These are phyloP conservation scores for Sialis lutaria DNA, from an alignment of 2,888 invertebrate genomes.

Conservation along the genomic window DNA sequence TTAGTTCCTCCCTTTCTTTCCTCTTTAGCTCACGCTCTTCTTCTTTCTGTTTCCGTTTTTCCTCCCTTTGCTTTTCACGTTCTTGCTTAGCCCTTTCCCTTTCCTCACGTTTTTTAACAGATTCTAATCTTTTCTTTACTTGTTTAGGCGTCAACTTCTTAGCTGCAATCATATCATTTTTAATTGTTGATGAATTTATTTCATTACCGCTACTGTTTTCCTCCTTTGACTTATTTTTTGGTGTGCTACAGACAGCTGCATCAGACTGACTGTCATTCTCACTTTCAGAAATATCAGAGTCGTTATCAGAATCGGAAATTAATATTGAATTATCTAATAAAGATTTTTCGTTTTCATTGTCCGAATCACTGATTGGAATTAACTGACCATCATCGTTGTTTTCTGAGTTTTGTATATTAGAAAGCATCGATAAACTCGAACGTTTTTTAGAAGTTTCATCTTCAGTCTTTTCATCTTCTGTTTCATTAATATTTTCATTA, in stretches of 20 bases:
- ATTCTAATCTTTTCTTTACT: constrained; percentile 26
- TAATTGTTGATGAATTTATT: not conserved
- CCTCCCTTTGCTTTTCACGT: constrained; percentile 32
- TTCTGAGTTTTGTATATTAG: not conserved
- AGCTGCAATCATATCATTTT: constrained; percentile 4
- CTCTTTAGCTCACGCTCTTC: constrained; percentile 12
- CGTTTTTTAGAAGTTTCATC: constrained; percentile 2
- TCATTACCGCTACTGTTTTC: constrained; percentile 4
- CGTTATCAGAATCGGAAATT: no score
- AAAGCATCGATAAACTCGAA: not conserved
- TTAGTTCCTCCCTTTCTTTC: constrained; percentile 16
- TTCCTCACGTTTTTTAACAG: constrained; percentile 37
- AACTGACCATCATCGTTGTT: not conserved
- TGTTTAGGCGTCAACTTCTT: constrained; percentile 24
- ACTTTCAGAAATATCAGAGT: not conserved
- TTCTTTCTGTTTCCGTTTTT: constrained; percentile 28
- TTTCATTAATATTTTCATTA: constrained; percentile 7
- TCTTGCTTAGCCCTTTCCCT: constrained; percentile 24
- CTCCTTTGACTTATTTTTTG: constrained; percentile 7
- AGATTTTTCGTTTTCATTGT: not conserved
- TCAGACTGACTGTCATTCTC: constrained; percentile 1
- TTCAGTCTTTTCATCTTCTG: constrained; percentile 8
- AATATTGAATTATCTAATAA: not conserved
- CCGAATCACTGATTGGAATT: constrained; percentile 12
- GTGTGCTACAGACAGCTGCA: not conserved